phyloP scores from a whole-genome alignment of 2,797 vertebrate species.

The Sarcophilus harrisii region DNA sequence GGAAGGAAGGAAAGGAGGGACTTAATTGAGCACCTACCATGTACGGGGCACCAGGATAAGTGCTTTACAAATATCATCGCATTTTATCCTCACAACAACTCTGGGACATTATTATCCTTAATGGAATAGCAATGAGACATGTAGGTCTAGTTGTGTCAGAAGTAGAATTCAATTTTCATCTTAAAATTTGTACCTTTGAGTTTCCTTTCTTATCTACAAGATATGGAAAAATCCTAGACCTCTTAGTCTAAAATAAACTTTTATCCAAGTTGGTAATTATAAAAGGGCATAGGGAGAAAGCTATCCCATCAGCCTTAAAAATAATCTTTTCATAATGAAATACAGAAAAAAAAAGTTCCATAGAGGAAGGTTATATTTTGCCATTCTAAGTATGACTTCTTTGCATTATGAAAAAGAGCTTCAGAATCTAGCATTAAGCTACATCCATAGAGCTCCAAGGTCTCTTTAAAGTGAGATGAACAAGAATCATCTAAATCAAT shows the following conservation, averaged over 20 bases:
- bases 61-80: not conserved
- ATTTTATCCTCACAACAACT: not conserved
- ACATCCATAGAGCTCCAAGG: not conserved
- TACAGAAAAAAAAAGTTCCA: not conserved
- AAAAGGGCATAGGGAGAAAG: not conserved
- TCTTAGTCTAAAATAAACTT: not conserved
- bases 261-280: not conserved
- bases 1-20: too few relatives aligned
- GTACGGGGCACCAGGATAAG: not conserved
- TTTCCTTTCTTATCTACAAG: not conserved
- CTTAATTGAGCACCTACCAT: not conserved
- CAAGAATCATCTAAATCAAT: constrained; percentile 43
- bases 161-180: not conserved
- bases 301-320: not conserved
- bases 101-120: not conserved
- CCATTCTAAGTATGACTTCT: not conserved
- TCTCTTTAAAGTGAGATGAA: constrained; percentile 43
- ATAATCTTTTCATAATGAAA: not conserved
- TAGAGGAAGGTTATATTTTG: not conserved
- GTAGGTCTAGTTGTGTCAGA: not conserved
- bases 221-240: not conserved
- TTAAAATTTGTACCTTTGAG: not conserved
- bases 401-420: not conserved
- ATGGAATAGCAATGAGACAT: not conserved
- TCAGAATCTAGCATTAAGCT: not conserved